These are phyloP conservation scores for Seira sanloemensis DNA, from an alignment of 2,888 invertebrate species.

Conservation along the genomic window DNA sequence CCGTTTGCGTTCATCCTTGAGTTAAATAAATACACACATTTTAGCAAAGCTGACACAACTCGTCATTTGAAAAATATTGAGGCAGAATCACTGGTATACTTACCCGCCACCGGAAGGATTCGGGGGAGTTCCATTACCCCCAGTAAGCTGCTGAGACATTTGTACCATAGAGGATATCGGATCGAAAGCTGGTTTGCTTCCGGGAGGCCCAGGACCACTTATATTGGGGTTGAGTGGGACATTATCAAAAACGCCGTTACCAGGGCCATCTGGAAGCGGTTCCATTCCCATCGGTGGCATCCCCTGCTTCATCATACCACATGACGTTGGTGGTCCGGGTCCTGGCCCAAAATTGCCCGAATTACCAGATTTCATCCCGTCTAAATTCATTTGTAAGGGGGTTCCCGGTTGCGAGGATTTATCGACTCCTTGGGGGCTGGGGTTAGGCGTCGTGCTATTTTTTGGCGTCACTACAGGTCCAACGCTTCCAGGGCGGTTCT, in stretches of 20 bases:
- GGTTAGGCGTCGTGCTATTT: slow-evolving; percentile 73
- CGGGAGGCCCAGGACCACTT: slow-evolving; percentile 74
- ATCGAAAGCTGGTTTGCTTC: slow-evolving; percentile 82
- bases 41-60: neutral
- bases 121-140: slow-evolving; percentile 82
- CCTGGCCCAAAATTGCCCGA: slow-evolving; percentile 63
- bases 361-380: slow-evolving; percentile 70
- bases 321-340: slow-evolving; percentile 60
- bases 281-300: slow-evolving; percentile 69
- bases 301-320: slow-evolving; percentile 72
- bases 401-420: slow-evolving; percentile 73
- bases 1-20: slow-evolving; percentile 71
- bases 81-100: slow-evolving; percentile 15
- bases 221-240: slow-evolving; percentile 76
- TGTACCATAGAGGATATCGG: slow-evolving; percentile 95
- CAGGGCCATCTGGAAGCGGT: slow-evolving; percentile 75
- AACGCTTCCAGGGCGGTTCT: slow-evolving; percentile 73
- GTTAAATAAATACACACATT: neutral
- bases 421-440: slow-evolving; percentile 72
- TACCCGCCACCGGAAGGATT: slow-evolving; percentile 70
- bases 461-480: slow-evolving; percentile 73
- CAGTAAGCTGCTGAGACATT: slow-evolving; percentile 95
- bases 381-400: slow-evolving; percentile 73
- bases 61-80: neutral
- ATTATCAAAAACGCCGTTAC: slow-evolving; percentile 74